These are phyloP conservation scores for Drosophila koepferae DNA, from an alignment of 2,888 invertebrate genomes.

Conservation along the genomic window DNA sequence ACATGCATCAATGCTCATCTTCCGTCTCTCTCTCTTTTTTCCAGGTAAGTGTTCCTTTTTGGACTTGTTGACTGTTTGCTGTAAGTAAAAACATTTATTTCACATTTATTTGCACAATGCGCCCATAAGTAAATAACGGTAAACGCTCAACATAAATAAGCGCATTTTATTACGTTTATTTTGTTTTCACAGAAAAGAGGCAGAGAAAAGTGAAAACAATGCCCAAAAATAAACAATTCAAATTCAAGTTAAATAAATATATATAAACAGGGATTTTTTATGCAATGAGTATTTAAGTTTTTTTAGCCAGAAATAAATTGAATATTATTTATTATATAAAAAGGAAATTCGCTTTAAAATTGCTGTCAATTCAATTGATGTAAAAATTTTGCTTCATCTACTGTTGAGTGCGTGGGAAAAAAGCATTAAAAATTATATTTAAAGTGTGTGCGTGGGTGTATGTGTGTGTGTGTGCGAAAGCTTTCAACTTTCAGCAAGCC, in stretches of 20 bases:
- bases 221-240: conserved; percentile 10
- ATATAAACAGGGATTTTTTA: not conserved
- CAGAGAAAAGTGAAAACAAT: not conserved
- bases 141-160: conserved; percentile 36
- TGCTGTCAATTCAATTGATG: conserved; percentile 42
- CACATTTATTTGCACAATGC: conserved; percentile 30
- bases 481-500: conserved; percentile 56
- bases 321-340: not conserved
- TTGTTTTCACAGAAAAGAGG: not conserved
- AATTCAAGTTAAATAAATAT: conserved; percentile 25
- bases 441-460: conserved; percentile 9
- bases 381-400: conserved; percentile 17
- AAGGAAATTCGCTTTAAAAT: conserved; percentile 20
- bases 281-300: not conserved
- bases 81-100: conserved; percentile 51
- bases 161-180: not conserved
- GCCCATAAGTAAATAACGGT: conserved; percentile 26
- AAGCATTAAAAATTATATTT: conserved; percentile 53
- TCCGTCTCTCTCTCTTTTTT: conserved; percentile 32
- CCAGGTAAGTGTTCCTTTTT: conserved; percentile 64
- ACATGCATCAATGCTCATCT: not conserved
- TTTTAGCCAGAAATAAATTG: not conserved
- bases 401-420: conserved; percentile 22
- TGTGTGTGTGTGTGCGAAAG: conserved; percentile 30
- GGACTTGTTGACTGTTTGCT: conserved; percentile 23